Base-by-base conservation (phyloP, 2,888 invertebrate species). In the Lysandra coridon region DNA sequence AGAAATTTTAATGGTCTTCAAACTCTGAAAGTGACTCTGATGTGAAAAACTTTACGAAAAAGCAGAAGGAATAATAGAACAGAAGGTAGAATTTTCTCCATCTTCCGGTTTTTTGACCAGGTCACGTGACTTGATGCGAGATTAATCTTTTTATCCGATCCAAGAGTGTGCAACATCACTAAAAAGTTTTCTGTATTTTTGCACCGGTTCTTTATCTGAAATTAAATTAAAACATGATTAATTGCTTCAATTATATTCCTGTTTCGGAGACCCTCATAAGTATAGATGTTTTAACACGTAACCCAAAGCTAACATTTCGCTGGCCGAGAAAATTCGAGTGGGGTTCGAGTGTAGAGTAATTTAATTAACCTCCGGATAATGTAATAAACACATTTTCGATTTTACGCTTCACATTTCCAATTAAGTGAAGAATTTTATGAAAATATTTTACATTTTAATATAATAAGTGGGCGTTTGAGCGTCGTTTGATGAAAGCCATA, bases 381-480 rank as follows among this genome's bases (percentile, higher is more conserved):
- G 44, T 74, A 44, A 74, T 74, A 44, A 74, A 74, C 44, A 44
- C 44, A 44, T 74, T 44, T 74, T 74, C 44, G 44, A 74, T 44
- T 23, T 74, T n/a, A 10, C 40, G 44, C 44, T 37, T 69, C 69
- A 69, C 69, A 37, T 69, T 69, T 69, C 33, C 33, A 69, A 69
- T 69, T 69, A 69, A 69, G 1, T 33, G 69, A 69, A 69, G 69
- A 69, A 69, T 69, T 69, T 33, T 5, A 37, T 37, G 33, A 69
- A 64, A 69, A 69, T 33, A 37, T 14, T 69, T 14, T 17, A 69
- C 37, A 69, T 69, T 69, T 69, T 69, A 30, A 33, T 69, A 33
- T 69, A 69, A 37, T 69, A 69, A 17, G 33, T 12, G 30, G 17
- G 69, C 14, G 69, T 33, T 69, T 4, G 14, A 17, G 33, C 64